A percentile compares a stretch with the other conserved stretches of the same genome.
Evolutionary conservation across 1,140 invertebrate genomes (phyloP).

Genomic region (Dreissena polymorpha): DNA sequence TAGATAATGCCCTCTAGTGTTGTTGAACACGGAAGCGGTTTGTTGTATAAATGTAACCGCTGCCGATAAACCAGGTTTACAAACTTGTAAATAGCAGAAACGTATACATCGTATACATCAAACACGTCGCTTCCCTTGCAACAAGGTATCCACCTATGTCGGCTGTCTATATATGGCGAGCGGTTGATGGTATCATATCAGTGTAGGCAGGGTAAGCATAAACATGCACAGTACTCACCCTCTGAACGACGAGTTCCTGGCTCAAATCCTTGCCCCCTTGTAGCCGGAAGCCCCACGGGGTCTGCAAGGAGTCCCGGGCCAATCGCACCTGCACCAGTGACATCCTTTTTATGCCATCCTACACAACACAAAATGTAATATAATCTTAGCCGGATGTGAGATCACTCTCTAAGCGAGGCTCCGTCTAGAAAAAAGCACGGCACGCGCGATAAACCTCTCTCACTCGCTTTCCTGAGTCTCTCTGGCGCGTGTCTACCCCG

Average conservation of each 20-base stretch:
- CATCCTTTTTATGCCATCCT: conserved; percentile 54
- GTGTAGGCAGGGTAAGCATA: not conserved
- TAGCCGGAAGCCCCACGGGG: conserved; percentile 94
- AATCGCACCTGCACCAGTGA: conserved; percentile 79
- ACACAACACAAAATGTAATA: conserved; percentile 52
- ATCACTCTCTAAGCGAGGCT: conserved; percentile 47
- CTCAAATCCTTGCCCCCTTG: conserved; percentile 94
- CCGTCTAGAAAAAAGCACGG: not conserved
- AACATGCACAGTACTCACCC: conserved; percentile 84
- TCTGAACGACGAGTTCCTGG: conserved; percentile 93
- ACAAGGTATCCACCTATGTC: not conserved
- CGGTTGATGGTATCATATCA: not conserved
- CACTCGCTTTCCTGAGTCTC: not conserved
- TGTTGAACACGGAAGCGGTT: conserved; percentile 3
- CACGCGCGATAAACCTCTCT: not conserved
- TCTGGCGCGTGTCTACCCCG: not conserved
- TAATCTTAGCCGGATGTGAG: conserved; percentile 46
- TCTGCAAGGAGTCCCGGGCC: conserved; percentile 86
- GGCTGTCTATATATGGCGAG: conserved; percentile 49
- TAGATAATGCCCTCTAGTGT: not conserved
- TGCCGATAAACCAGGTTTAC: not conserved
- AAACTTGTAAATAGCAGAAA: not conserved
- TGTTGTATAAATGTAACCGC: not conserved
- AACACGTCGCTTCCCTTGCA: too few species aligned
- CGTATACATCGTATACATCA: too few species aligned